These are phyloP conservation scores for Cariama cristata DNA, from an alignment of 2,113 vertebrate genomes.

Conservation along the genomic window DNA sequence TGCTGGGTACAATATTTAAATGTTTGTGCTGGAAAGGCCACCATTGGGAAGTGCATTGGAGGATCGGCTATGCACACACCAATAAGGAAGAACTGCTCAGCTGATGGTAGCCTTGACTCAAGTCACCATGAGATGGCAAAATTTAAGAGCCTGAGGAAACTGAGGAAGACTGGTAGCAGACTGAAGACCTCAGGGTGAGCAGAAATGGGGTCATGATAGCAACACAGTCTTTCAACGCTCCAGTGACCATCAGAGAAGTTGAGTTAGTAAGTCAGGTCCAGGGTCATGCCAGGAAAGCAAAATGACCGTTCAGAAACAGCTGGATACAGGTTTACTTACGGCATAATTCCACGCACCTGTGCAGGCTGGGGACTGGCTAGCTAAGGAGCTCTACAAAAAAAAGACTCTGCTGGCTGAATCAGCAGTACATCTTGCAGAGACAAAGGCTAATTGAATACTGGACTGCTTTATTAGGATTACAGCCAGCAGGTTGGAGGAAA, in stretches of 20 bases:
- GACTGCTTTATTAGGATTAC: not conserved
- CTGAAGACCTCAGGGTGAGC: not conserved
- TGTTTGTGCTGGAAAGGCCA: not conserved
- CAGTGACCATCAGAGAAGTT: not conserved
- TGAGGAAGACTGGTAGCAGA: not conserved
- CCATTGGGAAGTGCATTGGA: not conserved
- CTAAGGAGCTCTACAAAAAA: not conserved
- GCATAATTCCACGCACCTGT: rapidly evolving
- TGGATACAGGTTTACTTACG: not conserved
- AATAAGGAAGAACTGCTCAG: not conserved
- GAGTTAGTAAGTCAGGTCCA: not conserved
- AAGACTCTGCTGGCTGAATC: not conserved
- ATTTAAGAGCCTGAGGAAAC: not conserved
- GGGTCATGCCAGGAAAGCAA: not conserved
- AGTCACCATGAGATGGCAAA: not conserved
- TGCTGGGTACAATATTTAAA: not conserved
- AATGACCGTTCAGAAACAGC: not conserved
- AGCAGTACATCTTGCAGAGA: not conserved
- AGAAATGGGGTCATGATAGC: not conserved
- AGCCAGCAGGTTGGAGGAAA: not conserved
- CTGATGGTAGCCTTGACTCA: not conserved
- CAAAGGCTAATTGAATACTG: not conserved
- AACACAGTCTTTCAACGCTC: not conserved
- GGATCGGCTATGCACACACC: not conserved
- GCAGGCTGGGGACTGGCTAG: not conserved